Evolutionary conservation across 2,797 vertebrate species (phyloP), one percentile per base, ranked within the genome.

Genomic region (Myotis daubentonii): DNA sequence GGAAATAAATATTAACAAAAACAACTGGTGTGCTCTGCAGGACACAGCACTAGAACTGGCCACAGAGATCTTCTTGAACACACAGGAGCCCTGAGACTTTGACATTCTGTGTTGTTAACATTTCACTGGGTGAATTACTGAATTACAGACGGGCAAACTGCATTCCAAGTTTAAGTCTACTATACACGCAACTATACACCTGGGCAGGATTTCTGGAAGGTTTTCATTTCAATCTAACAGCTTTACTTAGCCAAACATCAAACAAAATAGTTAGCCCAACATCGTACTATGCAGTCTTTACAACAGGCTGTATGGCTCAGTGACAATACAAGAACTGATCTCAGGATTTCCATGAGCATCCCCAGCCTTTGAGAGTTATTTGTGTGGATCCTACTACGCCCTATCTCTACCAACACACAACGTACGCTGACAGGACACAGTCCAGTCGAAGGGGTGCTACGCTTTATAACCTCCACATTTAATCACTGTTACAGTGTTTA

Each of bases 401-500:
- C n/a, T 25, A 0, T 51, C 87, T 62, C 93, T 87, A 90, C 10
- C 74, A 93, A 85, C 2, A 13, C n/a, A 87, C 36, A 70, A 10
- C 0, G 6, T 30, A 47, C 12, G 16, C 78, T 8, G 22, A 70
- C 47, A 25, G 66, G 90, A 81, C 75, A 85, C 74, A 71, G 84
- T 91, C 79, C 95, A 93, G 95, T 41, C 91, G 96, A 97, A 94
- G 84, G 93, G 95, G 95, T 93, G 87, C 93, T 96, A 94, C 55
- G 87, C 96, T 86, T 84, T 87, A 92, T 57, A 97, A 79, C 47
- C 93, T 60, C 75, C 93, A 89, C 95, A 96, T 93, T 98, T 97
- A 97, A 97, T 97, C 95, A 97, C 97, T 97, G 97, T 97, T 97
- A 96, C 74, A 96, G 88, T 96, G 97, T 97, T 98, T 97, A 97